phyloP scores from a whole-genome alignment of 2,797 vertebrate genomes.

The Mycteria americana region DNA sequence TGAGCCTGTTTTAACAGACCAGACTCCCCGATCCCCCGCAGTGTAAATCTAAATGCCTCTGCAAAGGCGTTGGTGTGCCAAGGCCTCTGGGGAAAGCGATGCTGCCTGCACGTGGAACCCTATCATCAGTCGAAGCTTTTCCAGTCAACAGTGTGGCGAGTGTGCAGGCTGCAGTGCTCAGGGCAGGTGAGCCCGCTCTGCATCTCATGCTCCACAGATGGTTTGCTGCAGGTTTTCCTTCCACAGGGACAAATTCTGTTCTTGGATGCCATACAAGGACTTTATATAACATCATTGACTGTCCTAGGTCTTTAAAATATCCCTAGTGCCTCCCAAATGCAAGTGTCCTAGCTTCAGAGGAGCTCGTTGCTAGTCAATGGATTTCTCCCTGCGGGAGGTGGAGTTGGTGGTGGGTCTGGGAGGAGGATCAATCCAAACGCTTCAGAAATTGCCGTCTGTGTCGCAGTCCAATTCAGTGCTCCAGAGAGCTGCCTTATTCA shows the following conservation, averaged over 20 bases:
- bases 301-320: neutral
- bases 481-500: neutral
- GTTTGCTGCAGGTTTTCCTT: neutral
- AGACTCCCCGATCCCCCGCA: neutral
- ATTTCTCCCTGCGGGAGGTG: neutral
- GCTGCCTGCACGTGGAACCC: neutral
- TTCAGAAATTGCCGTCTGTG: neutral
- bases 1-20: neutral
- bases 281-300: neutral
- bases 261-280: neutral
- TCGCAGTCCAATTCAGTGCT: neutral
- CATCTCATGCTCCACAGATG: neutral
- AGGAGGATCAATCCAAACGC: neutral
- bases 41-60: neutral
- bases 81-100: neutral
- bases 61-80: neutral
- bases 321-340: neutral
- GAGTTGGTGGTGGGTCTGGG: neutral
- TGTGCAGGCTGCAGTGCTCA: neutral
- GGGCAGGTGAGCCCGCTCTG: neutral
- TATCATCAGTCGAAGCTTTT: fast-evolving
- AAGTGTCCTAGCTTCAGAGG: neutral
- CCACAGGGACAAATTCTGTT: neutral
- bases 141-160: fast-evolving
- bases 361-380: neutral